A percentile compares a stretch with the other conserved stretches of the same genome.
These are phyloP conservation scores for Cyanoderma ruficeps DNA, from an alignment of 2,113 vertebrate species.

Conservation along the genomic window DNA sequence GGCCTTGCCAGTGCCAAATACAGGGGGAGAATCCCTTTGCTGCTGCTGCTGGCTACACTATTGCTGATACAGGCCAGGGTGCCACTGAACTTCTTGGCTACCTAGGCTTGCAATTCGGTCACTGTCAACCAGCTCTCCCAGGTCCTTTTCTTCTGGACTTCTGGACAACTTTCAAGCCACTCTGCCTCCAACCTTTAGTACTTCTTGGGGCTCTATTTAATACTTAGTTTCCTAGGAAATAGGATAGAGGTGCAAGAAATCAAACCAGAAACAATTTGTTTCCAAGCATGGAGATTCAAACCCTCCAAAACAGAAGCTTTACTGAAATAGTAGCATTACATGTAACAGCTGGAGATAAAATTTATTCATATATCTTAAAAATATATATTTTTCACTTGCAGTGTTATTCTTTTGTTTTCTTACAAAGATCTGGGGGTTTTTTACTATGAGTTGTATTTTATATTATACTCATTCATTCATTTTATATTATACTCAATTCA, in stretches of 20 bases:
- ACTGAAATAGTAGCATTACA: neutral
- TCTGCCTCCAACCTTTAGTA: neutral
- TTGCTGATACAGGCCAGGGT: neutral
- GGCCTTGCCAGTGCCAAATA: rapidly evolving
- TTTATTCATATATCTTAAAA: neutral
- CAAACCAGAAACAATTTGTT: neutral
- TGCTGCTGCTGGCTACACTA: neutral
- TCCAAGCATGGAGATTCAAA: neutral
- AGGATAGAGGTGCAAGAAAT: neutral
- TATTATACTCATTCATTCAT: neutral
- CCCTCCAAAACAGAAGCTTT: neutral
- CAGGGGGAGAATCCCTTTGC: rapidly evolving
- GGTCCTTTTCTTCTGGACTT: neutral
- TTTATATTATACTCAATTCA: too few species aligned
- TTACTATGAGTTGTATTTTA: neutral
- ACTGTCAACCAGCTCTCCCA: neutral
- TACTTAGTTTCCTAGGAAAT: neutral
- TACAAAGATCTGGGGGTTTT: neutral
- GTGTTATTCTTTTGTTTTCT: neutral
- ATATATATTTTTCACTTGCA: neutral
- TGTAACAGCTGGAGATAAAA: neutral
- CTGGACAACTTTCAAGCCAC: neutral
- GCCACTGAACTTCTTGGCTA: rapidly evolving
- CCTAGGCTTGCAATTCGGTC: neutral
- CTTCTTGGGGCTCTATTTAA: neutral